These are phyloP conservation scores for Tetragonula carbonaria DNA, from an alignment of 2,888 invertebrate species.

Conservation along the genomic window DNA sequence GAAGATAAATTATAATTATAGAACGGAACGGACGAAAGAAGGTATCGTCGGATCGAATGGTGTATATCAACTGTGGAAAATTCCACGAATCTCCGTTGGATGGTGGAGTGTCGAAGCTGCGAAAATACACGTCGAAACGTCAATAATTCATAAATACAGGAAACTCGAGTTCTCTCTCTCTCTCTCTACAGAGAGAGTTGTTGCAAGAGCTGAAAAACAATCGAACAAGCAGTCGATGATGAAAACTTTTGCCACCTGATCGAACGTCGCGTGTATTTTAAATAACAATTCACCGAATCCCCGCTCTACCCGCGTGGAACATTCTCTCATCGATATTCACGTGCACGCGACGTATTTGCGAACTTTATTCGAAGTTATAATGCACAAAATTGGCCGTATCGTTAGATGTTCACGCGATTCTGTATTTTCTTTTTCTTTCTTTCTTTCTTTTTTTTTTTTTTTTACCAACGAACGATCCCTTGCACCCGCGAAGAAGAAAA, in stretches of 20 bases:
- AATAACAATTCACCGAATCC: neutral
- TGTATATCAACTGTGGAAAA: neutral
- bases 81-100: slow-evolving; percentile 3
- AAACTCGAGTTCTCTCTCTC: neutral
- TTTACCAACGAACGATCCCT: no score
- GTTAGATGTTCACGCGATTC: no score
- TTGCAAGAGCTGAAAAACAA: neutral
- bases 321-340: neutral
- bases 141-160: neutral
- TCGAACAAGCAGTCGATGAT: slow-evolving; percentile 55
- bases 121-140: neutral
- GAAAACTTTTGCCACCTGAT: neutral
- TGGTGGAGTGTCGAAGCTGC: neutral
- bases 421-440: no score
- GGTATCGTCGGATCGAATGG: slow-evolving; percentile 26
- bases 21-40: slow-evolving; percentile 28
- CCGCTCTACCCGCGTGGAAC: neutral
- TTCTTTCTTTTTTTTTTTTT: no score
- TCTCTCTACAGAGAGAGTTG: no score
- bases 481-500: no score
- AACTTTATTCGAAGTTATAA: neutral
- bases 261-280: neutral
- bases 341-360: neutral
- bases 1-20: slow-evolving; percentile 32
- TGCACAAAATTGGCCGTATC: neutral